Percentiles rank a stretch among this genome's conserved stretches.
Conservation (phyloP, 1,140 invertebrate genomes). For the Drosophila quadrilineata region DNA sequence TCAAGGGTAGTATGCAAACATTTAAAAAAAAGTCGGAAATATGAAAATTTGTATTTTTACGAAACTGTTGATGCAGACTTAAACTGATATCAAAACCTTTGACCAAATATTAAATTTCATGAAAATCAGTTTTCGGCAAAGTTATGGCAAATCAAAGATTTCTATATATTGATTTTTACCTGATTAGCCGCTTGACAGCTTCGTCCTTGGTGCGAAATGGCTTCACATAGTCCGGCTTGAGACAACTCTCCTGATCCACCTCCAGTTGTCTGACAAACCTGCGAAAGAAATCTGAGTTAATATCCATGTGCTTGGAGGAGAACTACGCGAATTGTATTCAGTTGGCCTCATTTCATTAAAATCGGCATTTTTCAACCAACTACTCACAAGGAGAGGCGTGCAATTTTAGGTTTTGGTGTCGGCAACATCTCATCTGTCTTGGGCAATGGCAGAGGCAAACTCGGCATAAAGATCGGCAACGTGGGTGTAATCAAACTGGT, state of each 20-base stretch:
- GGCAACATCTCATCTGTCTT: slow-evolving; percentile 62
- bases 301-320: not conserved
- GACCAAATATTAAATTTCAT: no score
- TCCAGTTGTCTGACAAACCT: slow-evolving; percentile 89
- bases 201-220: slow-evolving; percentile 89
- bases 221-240: slow-evolving; percentile 89
- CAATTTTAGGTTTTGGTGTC: slow-evolving; percentile 78
- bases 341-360: slow-evolving; percentile 59
- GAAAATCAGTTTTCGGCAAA: no score
- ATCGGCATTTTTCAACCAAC: slow-evolving; percentile 80
- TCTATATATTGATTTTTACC: slow-evolving; percentile 65
- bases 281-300: slow-evolving; percentile 36
- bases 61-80: no score
- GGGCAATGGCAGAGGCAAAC: slow-evolving; percentile 39
- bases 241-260: slow-evolving; percentile 89
- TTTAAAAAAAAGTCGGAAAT: no score
- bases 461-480: slow-evolving; percentile 42
- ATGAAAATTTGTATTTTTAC: no score
- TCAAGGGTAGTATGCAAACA: no score
- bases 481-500: slow-evolving; percentile 30
- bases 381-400: slow-evolving; percentile 82
- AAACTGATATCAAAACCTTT: no score
- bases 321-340: slow-evolving; percentile 21
- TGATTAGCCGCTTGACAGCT: slow-evolving; percentile 89
- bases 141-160: no score